Percentiles rank a stretch among this genome's conserved stretches.
Evolutionary conservation across 2,797 vertebrate genomes (phyloP).

Genomic region (Ctenosaura bakeri): DNA sequence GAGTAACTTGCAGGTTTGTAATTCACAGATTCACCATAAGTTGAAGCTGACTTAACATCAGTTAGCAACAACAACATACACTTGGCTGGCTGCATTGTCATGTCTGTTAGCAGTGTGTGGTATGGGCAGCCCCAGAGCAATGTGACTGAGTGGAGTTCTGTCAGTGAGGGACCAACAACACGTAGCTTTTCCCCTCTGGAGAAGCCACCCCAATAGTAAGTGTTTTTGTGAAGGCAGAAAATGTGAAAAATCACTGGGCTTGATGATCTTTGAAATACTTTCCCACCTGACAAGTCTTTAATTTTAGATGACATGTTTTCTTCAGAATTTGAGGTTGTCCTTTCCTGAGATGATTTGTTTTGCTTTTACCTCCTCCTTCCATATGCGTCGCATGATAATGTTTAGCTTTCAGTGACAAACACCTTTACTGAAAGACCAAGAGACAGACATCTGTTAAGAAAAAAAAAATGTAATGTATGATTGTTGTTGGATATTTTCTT

Average conservation of each 20-base stretch:
- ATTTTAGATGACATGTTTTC: not conserved
- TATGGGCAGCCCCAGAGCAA: no score
- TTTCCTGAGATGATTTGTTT: slow-evolving; percentile 20
- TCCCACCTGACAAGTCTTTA: not conserved
- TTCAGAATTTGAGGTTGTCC: not conserved
- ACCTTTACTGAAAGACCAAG: slow-evolving; percentile 26
- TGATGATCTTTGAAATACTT: not conserved
- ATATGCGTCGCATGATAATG: slow-evolving; percentile 24
- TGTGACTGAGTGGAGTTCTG: no score
- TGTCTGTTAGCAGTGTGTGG: no score
- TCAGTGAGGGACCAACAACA: no score
- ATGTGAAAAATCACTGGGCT: not conserved
- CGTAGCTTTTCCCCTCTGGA: no score
- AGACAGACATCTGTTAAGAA: slow-evolving; percentile 45
- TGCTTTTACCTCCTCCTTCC: slow-evolving; percentile 38
- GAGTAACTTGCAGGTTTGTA: no score
- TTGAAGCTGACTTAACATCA: no score
- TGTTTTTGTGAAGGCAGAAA: not conserved
- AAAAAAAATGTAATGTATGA: slow-evolving; percentile 18
- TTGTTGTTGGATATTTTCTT: slow-evolving; percentile 50
- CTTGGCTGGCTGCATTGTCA: no score
- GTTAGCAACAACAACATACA: no score
- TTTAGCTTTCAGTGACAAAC: slow-evolving; percentile 24
- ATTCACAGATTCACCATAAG: no score
- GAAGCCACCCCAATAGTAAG: not conserved